These are phyloP conservation scores for Eriocheir sinensis DNA, from an alignment of 1,140 invertebrate genomes.

Conservation along the genomic window DNA sequence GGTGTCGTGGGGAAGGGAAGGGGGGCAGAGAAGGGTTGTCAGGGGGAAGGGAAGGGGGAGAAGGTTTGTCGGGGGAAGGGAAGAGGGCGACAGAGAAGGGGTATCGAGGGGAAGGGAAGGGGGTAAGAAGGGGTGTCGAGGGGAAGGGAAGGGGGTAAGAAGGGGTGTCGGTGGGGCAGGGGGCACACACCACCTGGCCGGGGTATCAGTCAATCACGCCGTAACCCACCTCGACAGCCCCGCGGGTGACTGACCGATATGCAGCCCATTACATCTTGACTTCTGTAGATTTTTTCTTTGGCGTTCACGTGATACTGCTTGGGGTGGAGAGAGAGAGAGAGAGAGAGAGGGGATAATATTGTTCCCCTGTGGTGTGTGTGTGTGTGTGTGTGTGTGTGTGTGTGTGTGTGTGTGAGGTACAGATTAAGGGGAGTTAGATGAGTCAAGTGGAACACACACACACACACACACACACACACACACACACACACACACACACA, in stretches of 20 bases:
- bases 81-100: background rate
- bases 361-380: too few species aligned
- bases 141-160: background rate
- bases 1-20: background rate
- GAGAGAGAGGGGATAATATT: too few species aligned
- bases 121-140: background rate
- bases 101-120: background rate
- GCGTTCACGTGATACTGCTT: too few species aligned
- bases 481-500: too few species aligned
- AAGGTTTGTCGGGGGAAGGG: background rate
- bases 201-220: slow-evolving; percentile 1
- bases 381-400: slow-evolving; percentile 37
- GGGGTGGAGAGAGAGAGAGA: too few species aligned
- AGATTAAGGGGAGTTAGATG: too few species aligned
- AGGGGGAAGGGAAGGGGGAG: background rate
- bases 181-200: background rate
- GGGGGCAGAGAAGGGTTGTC: background rate
- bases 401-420: background rate
- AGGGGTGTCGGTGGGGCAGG: background rate
- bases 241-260: background rate
- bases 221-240: background rate
- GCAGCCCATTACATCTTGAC: background rate
- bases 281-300: too few species aligned
- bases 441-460: too few species aligned
- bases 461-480: too few species aligned